These are phyloP conservation scores for Troides aeacus DNA, from an alignment of 2,888 invertebrate genomes.

Conservation along the genomic window DNA sequence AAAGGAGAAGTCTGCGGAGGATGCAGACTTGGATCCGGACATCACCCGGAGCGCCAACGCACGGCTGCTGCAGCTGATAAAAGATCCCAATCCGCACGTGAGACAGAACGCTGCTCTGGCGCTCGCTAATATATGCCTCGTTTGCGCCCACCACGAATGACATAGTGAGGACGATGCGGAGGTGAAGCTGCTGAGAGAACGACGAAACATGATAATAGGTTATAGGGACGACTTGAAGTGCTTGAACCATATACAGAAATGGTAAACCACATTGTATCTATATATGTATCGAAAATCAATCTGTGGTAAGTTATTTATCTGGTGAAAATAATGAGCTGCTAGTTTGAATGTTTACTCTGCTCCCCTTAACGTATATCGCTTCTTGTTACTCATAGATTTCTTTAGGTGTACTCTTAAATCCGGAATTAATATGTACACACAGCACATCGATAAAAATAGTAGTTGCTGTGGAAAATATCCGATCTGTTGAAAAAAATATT, in stretches of 20 bases:
- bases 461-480: too few relatives aligned
- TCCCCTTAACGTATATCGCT: too few relatives aligned
- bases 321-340: too few relatives aligned
- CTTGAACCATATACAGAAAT: background rate
- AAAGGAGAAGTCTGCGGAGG: constrained; percentile 51
- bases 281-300: too few relatives aligned
- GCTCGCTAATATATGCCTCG: constrained; percentile 69
- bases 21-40: constrained; percentile 56
- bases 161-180: background rate
- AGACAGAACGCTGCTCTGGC: constrained; percentile 80
- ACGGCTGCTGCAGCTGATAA: constrained; percentile 77
- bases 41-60: constrained; percentile 58
- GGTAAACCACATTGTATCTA: background rate
- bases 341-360: too few relatives aligned
- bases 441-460: too few relatives aligned
- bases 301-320: too few relatives aligned
- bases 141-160: constrained; percentile 36
- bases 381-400: too few relatives aligned
- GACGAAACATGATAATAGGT: background rate
- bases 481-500: too few relatives aligned
- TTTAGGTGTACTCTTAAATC: too few relatives aligned
- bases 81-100: constrained; percentile 77
- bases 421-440: too few relatives aligned
- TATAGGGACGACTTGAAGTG: background rate
- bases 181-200: background rate